Conservation (phyloP, 2,113 vertebrate species). For the Panthera uncia region DNA sequence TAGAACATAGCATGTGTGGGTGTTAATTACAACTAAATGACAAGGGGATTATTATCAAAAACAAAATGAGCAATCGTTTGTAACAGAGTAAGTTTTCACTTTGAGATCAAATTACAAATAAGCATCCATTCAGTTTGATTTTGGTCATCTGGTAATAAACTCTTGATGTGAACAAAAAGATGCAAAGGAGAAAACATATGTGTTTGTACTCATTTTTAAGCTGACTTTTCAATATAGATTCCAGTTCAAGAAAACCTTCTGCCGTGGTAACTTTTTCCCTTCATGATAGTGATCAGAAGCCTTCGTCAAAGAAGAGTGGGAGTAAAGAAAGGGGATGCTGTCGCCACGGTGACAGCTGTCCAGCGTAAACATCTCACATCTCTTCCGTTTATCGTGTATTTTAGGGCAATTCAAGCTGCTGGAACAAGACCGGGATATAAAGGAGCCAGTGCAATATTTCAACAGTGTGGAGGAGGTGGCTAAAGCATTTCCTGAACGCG, state of each 20-base stretch:
- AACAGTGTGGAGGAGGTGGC: conserved; percentile 99
- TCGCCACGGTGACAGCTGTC: conserved; percentile 83
- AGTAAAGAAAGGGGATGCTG: conserved; percentile 66
- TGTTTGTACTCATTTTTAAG: background rate
- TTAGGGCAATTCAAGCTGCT: conserved; percentile 98
- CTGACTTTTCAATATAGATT: background rate
- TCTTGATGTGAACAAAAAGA: background rate
- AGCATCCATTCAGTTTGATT: background rate
- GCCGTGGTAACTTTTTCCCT: background rate
- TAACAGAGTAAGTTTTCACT: background rate
- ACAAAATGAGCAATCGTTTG: background rate
- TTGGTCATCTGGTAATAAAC: background rate
- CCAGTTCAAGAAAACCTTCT: conserved; percentile 59
- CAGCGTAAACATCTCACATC: conserved; percentile 82
- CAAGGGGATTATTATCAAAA: background rate
- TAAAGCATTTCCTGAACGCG: conserved; percentile 98
- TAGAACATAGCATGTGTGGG: background rate
- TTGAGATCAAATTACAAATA: background rate
- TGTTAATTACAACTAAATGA: background rate
- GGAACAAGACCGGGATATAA: conserved; percentile 99
- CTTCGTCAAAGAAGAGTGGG: conserved; percentile 54
- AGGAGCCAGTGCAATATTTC: conserved; percentile 98
- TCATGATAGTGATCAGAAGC: conserved; percentile 65
- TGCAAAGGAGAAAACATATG: background rate
- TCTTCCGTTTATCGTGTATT: conserved; percentile 84